phyloP scores from a whole-genome alignment of 2,797 vertebrate genomes.

The Nyctalus aviator region DNA sequence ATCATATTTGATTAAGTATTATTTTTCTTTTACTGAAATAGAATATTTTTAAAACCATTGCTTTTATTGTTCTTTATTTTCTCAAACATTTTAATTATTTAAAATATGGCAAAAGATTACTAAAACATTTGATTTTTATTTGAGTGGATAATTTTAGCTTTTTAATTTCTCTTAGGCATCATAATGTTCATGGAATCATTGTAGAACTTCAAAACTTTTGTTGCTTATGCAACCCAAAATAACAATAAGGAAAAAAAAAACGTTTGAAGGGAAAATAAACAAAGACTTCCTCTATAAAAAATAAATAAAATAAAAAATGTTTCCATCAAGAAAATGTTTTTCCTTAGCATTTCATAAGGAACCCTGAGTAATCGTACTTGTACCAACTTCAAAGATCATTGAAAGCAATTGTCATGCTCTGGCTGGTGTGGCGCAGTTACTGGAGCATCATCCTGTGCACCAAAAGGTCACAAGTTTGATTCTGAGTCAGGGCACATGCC shows the following conservation, averaged over 20 bases:
- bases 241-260: background rate
- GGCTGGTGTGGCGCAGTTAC: too few relatives aligned
- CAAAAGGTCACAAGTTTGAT: too few relatives aligned
- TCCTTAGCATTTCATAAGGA: background rate
- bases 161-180: background rate
- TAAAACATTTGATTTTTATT: background rate
- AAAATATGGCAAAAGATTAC: background rate
- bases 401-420: background rate
- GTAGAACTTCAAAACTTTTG: background rate
- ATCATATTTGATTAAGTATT: background rate
- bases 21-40: background rate
- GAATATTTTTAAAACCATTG: background rate
- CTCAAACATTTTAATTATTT: background rate
- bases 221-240: background rate
- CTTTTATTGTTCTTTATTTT: background rate
- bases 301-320: background rate
- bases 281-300: background rate
- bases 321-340: background rate
- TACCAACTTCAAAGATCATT: background rate
- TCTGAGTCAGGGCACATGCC: too few relatives aligned
- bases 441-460: too few relatives aligned
- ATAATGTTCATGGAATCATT: background rate
- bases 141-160: background rate
- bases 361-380: background rate
- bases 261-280: background rate